phyloP scores from a whole-genome alignment of 2,888 invertebrate genomes.

The Amphipyra berbera region DNA sequence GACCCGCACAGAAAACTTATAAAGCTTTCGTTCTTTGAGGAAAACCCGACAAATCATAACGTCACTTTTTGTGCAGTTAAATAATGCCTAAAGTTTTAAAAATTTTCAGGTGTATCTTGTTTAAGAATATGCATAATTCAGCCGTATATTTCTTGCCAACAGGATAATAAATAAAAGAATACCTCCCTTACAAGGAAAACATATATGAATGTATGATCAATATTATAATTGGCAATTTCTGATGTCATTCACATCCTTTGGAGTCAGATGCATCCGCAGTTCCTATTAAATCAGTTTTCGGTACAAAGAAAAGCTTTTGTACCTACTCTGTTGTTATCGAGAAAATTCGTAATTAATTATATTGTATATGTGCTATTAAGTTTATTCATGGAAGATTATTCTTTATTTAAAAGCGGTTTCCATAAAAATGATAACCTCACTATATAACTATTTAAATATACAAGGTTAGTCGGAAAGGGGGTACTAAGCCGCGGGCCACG shows the following conservation, averaged over 20 bases:
- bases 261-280: constrained; percentile 23
- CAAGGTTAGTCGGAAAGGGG: too few species aligned
- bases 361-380: too few species aligned
- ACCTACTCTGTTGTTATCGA: constrained; percentile 17
- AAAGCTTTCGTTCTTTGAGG: constrained; percentile 4
- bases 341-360: neutral
- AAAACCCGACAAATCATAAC: constrained; percentile 8
- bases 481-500: too few species aligned
- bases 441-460: too few species aligned
- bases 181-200: constrained; percentile 24
- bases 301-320: constrained; percentile 28
- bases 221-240: constrained; percentile 39
- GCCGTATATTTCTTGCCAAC: constrained; percentile 33
- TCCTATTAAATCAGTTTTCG: constrained; percentile 20
- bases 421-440: too few species aligned
- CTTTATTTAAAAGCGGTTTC: too few species aligned
- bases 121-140: constrained; percentile 46
- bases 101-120: constrained; percentile 49
- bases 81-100: constrained; percentile 37
- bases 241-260: constrained; percentile 46
- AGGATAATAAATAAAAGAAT: constrained; percentile 49
- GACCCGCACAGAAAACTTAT: too few species aligned
- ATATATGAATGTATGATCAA: constrained; percentile 43
- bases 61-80: constrained; percentile 24
- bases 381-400: too few species aligned